phyloP scores from a whole-genome alignment of 2,888 invertebrate species.

The Odontomyia ornata region DNA sequence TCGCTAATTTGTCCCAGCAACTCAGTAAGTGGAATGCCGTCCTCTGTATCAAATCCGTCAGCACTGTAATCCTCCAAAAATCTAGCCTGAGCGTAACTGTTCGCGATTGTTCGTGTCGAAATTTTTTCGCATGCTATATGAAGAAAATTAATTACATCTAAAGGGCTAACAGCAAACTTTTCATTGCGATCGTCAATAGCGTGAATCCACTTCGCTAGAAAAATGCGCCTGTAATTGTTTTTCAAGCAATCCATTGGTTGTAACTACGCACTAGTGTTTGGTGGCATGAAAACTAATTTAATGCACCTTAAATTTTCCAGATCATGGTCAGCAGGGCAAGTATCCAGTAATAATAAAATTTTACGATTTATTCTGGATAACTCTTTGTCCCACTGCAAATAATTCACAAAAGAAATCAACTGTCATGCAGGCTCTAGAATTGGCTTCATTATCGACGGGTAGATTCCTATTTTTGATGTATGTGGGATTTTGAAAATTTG shows the following conservation, averaged over 20 bases:
- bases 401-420: neutral
- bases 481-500: neutral
- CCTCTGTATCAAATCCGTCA: too few species aligned
- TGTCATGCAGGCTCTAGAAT: neutral
- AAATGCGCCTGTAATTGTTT: neutral
- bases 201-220: neutral
- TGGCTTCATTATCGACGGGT: neutral
- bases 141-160: neutral
- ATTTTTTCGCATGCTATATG: neutral
- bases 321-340: neutral
- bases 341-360: neutral
- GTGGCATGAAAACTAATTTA: conserved; percentile 1
- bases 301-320: neutral
- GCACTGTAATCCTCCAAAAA: too few species aligned
- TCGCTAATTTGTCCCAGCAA: too few species aligned
- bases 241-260: neutral
- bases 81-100: too few species aligned
- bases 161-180: neutral
- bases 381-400: neutral
- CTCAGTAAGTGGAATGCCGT: too few species aligned
- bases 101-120: too few species aligned
- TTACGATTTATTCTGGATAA: neutral
- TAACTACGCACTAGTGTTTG: neutral
- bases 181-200: neutral
- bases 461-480: neutral